Evolutionary conservation across 2,797 vertebrate species (phyloP).

Genomic region (Eleutherodactylus coqui): DNA sequence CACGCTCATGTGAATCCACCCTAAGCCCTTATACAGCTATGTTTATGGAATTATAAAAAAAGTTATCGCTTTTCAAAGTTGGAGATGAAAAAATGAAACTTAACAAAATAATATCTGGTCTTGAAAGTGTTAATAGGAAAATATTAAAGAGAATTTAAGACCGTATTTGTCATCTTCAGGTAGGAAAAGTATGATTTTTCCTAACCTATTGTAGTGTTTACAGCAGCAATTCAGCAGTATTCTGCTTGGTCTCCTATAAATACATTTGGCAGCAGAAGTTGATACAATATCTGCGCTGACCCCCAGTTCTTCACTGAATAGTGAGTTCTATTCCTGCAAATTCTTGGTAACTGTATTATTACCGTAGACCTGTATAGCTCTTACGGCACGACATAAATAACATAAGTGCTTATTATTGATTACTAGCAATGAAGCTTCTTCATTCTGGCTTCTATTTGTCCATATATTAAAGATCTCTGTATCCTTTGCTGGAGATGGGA

Average conservation of each 20-base stretch:
- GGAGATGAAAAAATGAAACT: too few species aligned
- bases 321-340: background rate
- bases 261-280: background rate
- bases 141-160: background rate
- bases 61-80: too few species aligned
- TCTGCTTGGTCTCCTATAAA: background rate
- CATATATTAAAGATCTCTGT: background rate
- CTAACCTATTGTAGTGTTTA: background rate
- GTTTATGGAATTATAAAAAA: too few species aligned
- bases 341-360: background rate
- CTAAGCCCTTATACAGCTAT: too few species aligned
- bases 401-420: conserved; percentile 6
- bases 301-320: background rate
- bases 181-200: background rate
- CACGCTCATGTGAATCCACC: too few species aligned
- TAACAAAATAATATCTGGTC: too few species aligned
- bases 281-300: background rate
- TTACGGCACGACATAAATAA: background rate
- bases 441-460: background rate
- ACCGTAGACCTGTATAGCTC: background rate
- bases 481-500: background rate
- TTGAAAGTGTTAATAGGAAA: background rate
- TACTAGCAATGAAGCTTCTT: background rate
- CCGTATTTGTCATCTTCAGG: background rate
- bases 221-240: background rate